Evolutionary conservation across 2,797 vertebrate species (phyloP), one percentile per base, ranked within the genome.

Genomic region (Poecilia velifera): DNA sequence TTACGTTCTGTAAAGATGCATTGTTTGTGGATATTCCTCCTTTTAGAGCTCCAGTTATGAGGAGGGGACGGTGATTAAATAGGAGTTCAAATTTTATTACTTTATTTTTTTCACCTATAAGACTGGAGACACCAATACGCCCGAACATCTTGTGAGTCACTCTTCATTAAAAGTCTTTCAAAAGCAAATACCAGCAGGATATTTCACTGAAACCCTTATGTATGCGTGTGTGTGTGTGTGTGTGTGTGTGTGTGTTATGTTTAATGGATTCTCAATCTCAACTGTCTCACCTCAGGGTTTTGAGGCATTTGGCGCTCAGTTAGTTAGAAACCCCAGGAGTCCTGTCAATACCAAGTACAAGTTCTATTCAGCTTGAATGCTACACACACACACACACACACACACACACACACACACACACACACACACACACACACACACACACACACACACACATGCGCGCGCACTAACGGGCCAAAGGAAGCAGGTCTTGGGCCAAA

Each of bases 281-380:
- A 80, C 81, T 88, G 88, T 91, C 86, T 86, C 82, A 88, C 75
- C 81, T 77, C 77, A 88, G 77, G 72, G 76, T 86, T 90, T 79
- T 74, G n/a, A 88, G 78, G 87, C 82, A 87, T 89, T 84, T 47
- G 64, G 84, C 68, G 79, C 79, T 83, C 80, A 87, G 73, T 89
- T 80, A 85, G 75, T 86, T 73, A 66, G 57, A 84, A 85, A 76
- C 80, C 84, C 78, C 72, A 53, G 83, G 88, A 90, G 86, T 84
- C 68, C 72, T 81, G 76, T 77, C 90, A 85, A 90, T 86, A 87
- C 81, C 76, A 79, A 85, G 73, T 73, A 91, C 88, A 91, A 89
- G 84, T 82, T 81, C 78, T 73, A 76, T 78, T 86, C 46, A 12
- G 31, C 77, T 43, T 82, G 34, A 81, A 82, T 59, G 28, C 62